Conservation (phyloP, 2,888 invertebrate species). For the Schrankia costaestrigalis region DNA sequence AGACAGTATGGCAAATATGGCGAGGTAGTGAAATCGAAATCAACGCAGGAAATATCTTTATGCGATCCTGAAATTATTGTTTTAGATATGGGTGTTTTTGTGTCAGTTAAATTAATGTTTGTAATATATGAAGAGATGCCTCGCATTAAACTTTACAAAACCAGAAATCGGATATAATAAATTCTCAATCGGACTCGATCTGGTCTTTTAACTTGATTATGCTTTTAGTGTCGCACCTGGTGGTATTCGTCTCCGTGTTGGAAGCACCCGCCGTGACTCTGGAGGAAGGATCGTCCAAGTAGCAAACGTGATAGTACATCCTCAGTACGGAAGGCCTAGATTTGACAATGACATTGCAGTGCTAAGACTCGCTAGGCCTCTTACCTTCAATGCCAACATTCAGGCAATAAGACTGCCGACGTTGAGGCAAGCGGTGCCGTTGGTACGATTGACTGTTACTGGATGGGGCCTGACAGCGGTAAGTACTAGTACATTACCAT, state of each 20-base stretch:
- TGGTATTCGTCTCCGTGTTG: conserved; percentile 62
- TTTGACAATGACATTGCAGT: conserved; percentile 74
- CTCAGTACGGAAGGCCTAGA: conserved; percentile 60
- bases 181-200: too few relatives aligned
- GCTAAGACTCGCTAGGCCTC: conserved; percentile 52
- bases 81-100: too few relatives aligned
- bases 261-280: conserved; percentile 68
- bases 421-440: conserved; percentile 55
- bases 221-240: conserved; percentile 44
- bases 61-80: too few relatives aligned
- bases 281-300: conserved; percentile 68
- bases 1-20: too few relatives aligned
- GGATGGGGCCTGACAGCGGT: conserved; percentile 76
- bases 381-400: conserved; percentile 52
- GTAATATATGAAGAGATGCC: too few relatives aligned
- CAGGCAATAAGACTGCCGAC: conserved; percentile 58
- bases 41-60: too few relatives aligned
- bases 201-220: background rate
- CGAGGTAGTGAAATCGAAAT: too few relatives aligned
- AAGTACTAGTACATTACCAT: too few relatives aligned
- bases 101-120: too few relatives aligned
- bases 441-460: conserved; percentile 67
- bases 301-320: conserved; percentile 60
- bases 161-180: too few relatives aligned
- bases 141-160: too few relatives aligned